These are phyloP conservation scores for Channa maculata DNA, from an alignment of 2,113 vertebrate genomes.

Conservation along the genomic window DNA sequence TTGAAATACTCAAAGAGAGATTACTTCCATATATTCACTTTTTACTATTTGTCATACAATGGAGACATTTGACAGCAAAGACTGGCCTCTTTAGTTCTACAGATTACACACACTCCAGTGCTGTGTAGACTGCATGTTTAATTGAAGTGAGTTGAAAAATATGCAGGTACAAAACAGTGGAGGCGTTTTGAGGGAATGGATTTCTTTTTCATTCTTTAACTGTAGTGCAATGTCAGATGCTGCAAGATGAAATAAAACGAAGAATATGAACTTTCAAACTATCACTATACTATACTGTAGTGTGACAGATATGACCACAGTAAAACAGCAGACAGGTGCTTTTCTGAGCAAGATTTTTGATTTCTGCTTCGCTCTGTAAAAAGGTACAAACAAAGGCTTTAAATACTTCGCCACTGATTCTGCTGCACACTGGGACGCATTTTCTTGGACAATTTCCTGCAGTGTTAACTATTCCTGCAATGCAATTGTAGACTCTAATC, in stretches of 20 bases:
- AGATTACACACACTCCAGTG: neutral
- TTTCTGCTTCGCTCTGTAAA: neutral
- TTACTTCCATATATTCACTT: no score
- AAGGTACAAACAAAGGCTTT: conserved; percentile 1
- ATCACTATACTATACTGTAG: no score
- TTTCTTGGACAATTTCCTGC: conserved; percentile 13
- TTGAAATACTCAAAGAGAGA: no score
- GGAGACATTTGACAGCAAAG: neutral
- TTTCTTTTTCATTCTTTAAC: neutral
- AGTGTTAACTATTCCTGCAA: conserved; percentile 11
- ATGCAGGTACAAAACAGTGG: neutral
- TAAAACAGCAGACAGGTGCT: neutral
- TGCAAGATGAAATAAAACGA: no score
- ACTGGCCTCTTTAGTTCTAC: neutral
- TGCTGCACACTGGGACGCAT: conserved; percentile 10
- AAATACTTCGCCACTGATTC: neutral
- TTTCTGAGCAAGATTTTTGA: neutral
- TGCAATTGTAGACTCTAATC: conserved; percentile 33
- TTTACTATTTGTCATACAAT: no score
- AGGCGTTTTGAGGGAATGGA: neutral
- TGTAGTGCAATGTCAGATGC: neutral
- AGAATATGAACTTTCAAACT: no score
- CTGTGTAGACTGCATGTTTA: neutral
- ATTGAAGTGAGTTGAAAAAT: neutral
- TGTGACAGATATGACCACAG: no score